Conservation (phyloP, 2,888 invertebrate genomes). For the Eristalis pertinax region DNA sequence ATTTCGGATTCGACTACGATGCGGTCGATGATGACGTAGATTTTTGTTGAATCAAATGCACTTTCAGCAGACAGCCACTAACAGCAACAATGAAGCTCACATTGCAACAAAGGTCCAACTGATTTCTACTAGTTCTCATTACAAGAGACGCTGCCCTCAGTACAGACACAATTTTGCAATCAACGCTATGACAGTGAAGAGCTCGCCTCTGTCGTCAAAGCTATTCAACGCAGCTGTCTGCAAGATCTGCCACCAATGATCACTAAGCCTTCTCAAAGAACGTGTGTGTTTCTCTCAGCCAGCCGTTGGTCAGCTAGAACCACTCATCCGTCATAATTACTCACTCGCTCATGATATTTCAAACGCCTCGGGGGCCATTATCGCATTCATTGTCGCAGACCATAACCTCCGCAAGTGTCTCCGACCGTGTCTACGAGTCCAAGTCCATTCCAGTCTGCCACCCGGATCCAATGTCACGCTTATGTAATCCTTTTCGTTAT, state of each 20-base stretch:
- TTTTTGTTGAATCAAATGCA: no score
- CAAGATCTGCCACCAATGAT: neutral
- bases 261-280: neutral
- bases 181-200: no score
- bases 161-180: no score
- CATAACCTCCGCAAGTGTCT: neutral
- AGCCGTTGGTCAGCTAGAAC: neutral
- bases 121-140: no score
- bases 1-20: no score
- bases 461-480: slow-evolving; percentile 52
- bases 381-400: neutral
- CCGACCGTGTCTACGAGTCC: neutral
- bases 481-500: slow-evolving; percentile 56
- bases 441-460: slow-evolving; percentile 37
- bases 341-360: neutral
- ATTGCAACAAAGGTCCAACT: no score
- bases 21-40: no score
- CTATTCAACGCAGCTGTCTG: no score
- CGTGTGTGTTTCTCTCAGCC: neutral
- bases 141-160: no score
- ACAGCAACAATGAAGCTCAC: no score
- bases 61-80: no score
- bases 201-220: no score
- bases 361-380: neutral
- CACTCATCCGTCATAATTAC: neutral